Percentiles rank a stretch among this genome's conserved stretches.
These are phyloP conservation scores for Poeciliopsis occidentalis DNA, from an alignment of 2,113 vertebrate species.

Conservation along the genomic window DNA sequence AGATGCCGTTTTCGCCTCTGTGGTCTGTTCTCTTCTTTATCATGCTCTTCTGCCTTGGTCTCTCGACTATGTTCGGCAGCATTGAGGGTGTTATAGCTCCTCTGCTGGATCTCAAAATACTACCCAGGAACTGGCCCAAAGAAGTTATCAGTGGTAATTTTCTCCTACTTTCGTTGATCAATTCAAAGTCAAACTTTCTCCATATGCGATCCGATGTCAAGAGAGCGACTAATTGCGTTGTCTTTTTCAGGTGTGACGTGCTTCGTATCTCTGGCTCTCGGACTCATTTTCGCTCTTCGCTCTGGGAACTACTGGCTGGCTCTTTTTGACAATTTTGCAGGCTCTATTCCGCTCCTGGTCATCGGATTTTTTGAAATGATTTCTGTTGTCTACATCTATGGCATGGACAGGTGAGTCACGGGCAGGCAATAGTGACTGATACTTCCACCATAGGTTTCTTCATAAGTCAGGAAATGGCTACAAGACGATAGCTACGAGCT, in stretches of 20 bases:
- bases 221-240: not conserved
- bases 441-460: no score
- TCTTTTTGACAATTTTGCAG: constrained; percentile 89
- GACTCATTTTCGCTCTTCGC: constrained; percentile 86
- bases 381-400: constrained; percentile 89
- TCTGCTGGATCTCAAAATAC: constrained; percentile 85
- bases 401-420: constrained; percentile 87
- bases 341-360: constrained; percentile 91
- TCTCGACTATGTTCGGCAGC: constrained; percentile 97
- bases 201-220: not conserved
- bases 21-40: constrained; percentile 96
- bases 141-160: constrained; percentile 87
- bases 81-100: constrained; percentile 92
- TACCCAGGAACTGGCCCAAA: constrained; percentile 87
- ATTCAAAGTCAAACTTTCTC: not conserved
- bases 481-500: no score
- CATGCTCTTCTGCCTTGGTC: constrained; percentile 98
- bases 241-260: constrained; percentile 83
- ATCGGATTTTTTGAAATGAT: constrained; percentile 94
- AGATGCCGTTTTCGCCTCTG: constrained; percentile 91
- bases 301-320: constrained; percentile 95
- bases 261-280: constrained; percentile 76
- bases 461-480: no score
- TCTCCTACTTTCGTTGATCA: not conserved
- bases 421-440: no score